Conservation (phyloP, 1,140 invertebrate genomes). For the Lutraria rhynchaena region DNA sequence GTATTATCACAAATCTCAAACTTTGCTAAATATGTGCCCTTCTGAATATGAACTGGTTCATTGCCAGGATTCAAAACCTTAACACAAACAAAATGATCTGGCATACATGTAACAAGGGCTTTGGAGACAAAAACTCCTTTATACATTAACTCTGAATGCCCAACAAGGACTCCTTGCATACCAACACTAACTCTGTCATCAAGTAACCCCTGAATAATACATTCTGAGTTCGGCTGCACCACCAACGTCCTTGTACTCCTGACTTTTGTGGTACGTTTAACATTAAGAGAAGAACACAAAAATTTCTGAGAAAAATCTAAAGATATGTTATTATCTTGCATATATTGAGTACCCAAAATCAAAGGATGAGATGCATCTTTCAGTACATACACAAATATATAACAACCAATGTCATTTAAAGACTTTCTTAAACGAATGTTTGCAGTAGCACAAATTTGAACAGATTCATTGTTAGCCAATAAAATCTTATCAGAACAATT, state of each 20-base stretch:
- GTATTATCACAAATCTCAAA: too few relatives aligned
- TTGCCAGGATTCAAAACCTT: slow-evolving; percentile 44
- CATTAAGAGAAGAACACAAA: not conserved
- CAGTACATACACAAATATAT: slow-evolving; percentile 39
- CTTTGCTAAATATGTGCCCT: slow-evolving; percentile 14
- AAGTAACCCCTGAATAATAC: slow-evolving; percentile 15
- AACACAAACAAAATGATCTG: slow-evolving; percentile 11
- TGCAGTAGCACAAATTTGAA: slow-evolving; percentile 27
- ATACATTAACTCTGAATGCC: not conserved
- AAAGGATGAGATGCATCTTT: slow-evolving; percentile 44
- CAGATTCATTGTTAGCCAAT: slow-evolving; percentile 28
- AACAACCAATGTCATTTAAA: not conserved
- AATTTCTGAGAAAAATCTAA: slow-evolving; percentile 40
- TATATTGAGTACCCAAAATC: slow-evolving; percentile 41
- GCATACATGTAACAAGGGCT: slow-evolving; percentile 32
- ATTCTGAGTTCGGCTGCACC: slow-evolving; percentile 26
- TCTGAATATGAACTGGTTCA: slow-evolving; percentile 24
- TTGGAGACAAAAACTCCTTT: slow-evolving; percentile 42
- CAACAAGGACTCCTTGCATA: slow-evolving; percentile 18
- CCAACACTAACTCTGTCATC: slow-evolving; percentile 14
- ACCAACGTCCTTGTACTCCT: not conserved
- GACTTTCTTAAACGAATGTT: slow-evolving; percentile 6
- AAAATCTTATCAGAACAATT: not conserved
- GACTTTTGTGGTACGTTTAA: slow-evolving; percentile 29
- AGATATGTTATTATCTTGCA: slow-evolving; percentile 8